Conservation (phyloP, 2,888 invertebrate genomes). For the Aleiodes testaceus region DNA sequence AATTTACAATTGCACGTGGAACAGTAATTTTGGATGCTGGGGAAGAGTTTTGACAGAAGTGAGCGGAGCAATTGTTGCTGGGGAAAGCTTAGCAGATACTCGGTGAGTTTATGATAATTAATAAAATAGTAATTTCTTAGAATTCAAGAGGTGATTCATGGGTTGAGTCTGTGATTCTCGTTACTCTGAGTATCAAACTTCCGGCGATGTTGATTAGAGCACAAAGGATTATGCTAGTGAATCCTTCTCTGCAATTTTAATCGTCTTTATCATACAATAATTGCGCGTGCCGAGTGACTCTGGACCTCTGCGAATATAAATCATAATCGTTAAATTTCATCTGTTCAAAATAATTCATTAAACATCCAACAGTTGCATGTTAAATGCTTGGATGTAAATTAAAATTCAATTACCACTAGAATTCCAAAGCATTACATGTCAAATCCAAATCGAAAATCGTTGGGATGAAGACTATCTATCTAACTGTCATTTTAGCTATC, state of each 20-base stretch:
- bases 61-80: constrained; percentile 5
- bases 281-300: constrained; percentile 65
- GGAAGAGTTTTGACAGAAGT: neutral
- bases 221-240: constrained; percentile 43
- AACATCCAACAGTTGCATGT: neutral
- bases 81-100: constrained; percentile 15
- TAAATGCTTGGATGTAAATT: neutral
- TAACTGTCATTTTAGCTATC: constrained; percentile 14
- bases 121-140: constrained; percentile 16
- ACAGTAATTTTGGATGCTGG: too few species aligned
- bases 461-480: too few species aligned
- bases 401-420: neutral
- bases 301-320: constrained; percentile 69
- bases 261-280: constrained; percentile 72
- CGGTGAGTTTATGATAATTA: constrained; percentile 12
- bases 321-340: too few species aligned
- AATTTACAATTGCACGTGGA: too few species aligned
- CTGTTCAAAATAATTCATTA: too few species aligned
- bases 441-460: too few species aligned
- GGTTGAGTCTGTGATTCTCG: too few species aligned
- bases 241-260: constrained; percentile 57
- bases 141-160: too few species aligned
- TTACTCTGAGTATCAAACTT: too few species aligned
- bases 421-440: neutral
- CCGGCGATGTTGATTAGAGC: constrained; percentile 15